Conservation (phyloP, 2,113 vertebrate genomes). For the Plecotus auritus region DNA sequence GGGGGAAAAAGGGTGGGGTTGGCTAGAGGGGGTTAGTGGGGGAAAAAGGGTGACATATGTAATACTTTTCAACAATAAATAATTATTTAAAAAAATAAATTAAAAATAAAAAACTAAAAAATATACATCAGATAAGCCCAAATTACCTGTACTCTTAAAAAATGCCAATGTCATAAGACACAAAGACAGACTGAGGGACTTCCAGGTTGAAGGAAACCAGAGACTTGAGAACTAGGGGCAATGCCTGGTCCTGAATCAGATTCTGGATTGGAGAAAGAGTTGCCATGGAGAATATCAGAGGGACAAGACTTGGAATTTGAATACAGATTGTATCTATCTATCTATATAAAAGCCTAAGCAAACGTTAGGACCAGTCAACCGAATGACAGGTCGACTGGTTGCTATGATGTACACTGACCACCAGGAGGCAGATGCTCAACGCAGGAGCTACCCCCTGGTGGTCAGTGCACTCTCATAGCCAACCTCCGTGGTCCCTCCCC, state of each 20-base stretch:
- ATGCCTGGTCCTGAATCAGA: background rate
- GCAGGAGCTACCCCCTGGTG: too few relatives aligned
- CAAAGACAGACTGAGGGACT: background rate
- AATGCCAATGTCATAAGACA: background rate
- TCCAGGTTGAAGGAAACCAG: background rate
- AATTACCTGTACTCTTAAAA: background rate
- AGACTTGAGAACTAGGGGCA: background rate
- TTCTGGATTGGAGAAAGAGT: background rate
- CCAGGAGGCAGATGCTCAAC: too few relatives aligned
- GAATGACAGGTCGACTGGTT: too few relatives aligned
- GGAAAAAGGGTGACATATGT: background rate
- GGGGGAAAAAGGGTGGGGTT: background rate
- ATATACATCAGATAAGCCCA: background rate
- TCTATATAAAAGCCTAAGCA: too few relatives aligned
- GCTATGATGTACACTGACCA: too few relatives aligned
- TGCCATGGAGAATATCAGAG: background rate
- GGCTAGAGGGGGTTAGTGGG: background rate
- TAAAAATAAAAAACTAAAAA: too few relatives aligned
- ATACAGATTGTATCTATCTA: background rate
- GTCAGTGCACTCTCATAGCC: too few relatives aligned
- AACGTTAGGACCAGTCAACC: too few relatives aligned
- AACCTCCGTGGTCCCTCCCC: too few relatives aligned
- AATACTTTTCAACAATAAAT: background rate
- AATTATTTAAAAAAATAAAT: background rate
- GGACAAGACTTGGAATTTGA: rapidly evolving